Conservation (phyloP, 92 coral and sea anemone genomes). For the Zoanthus sociatus region DNA sequence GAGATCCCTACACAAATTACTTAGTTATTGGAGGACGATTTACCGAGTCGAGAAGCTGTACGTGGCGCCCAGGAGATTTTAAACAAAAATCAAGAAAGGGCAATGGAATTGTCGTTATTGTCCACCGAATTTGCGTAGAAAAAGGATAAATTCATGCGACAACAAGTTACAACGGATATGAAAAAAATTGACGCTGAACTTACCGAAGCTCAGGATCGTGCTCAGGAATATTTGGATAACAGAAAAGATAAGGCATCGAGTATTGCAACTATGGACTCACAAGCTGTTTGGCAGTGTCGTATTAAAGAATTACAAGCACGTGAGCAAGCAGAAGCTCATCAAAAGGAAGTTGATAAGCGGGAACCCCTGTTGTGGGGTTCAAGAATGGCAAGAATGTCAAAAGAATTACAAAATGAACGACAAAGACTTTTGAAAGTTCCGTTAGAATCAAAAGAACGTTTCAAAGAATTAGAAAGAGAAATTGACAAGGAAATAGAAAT, state of each 20-base stretch:
- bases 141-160: constrained; percentile 43
- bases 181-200: constrained; percentile 56
- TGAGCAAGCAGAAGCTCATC: constrained; percentile 9
- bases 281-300: constrained; percentile 25
- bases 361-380: neutral
- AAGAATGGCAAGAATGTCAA: neutral
- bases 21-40: constrained; percentile 53
- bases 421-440: neutral
- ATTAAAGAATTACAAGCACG: neutral
- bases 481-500: too few species aligned
- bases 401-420: constrained; percentile 22
- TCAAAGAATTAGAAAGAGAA: too few species aligned
- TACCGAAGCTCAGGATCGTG: constrained; percentile 55
- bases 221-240: constrained; percentile 63
- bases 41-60: constrained; percentile 65
- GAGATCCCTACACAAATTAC: too few species aligned
- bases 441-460: too few species aligned
- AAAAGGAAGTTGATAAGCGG: constrained; percentile 4
- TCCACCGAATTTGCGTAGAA: constrained; percentile 47
- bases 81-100: constrained; percentile 47
- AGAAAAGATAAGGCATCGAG: constrained; percentile 62
- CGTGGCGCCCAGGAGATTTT: constrained; percentile 46
- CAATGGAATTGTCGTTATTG: constrained; percentile 44
- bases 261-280: constrained; percentile 44
- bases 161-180: constrained; percentile 47